Percentiles rank a stretch among this genome's conserved stretches.
Conservation (phyloP, 2,113 vertebrate genomes). For the Prunella fulvescens region DNA sequence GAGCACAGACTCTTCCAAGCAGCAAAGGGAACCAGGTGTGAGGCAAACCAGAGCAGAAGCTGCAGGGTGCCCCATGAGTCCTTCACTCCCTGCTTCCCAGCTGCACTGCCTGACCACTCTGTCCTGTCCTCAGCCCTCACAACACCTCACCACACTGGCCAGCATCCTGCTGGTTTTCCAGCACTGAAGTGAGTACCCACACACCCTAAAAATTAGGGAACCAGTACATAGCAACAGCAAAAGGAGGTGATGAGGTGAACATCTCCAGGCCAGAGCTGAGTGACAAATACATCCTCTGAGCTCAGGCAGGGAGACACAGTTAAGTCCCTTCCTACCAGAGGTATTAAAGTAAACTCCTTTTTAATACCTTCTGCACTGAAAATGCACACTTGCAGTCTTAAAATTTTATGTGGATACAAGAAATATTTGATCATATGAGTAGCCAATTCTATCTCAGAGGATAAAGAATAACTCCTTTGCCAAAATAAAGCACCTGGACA, state of each 20-base stretch:
- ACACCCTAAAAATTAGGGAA: not conserved
- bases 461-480: not conserved
- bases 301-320: not conserved
- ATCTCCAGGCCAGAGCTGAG: not conserved
- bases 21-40: accelerated
- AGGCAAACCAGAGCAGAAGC: not conserved
- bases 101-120: not conserved
- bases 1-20: not conserved
- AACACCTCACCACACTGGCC: accelerated
- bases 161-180: not conserved
- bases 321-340: not conserved
- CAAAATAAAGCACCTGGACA: not conserved
- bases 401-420: not conserved
- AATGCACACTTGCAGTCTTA: not conserved
- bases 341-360: not conserved
- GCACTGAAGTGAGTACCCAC: not conserved
- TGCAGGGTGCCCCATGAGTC: accelerated
- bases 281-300: not conserved
- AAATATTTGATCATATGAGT: not conserved
- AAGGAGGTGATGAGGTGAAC: not conserved
- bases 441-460: not conserved
- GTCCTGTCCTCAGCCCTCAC: not conserved
- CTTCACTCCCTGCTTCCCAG: not conserved
- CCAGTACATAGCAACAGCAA: not conserved
- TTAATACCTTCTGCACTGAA: not conserved